These are phyloP conservation scores for Sturnus vulgaris DNA, from an alignment of 2,113 vertebrate species.

Conservation along the genomic window DNA sequence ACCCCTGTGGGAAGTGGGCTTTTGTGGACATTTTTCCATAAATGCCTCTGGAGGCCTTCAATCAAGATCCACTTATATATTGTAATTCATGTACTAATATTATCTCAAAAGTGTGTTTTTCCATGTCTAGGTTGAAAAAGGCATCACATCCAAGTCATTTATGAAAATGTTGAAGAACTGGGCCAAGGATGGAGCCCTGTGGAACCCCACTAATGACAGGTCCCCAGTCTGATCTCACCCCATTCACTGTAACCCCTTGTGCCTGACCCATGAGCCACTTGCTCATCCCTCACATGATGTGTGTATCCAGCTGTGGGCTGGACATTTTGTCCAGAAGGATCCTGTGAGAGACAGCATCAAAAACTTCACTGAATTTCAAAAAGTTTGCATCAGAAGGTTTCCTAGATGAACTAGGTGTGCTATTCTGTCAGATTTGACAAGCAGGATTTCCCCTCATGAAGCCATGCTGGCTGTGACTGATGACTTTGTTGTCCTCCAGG, in stretches of 20 bases:
- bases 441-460: neutral
- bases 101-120: neutral
- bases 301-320: neutral
- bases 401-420: neutral
- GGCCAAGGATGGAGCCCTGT: neutral
- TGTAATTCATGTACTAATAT: neutral
- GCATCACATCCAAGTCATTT: neutral
- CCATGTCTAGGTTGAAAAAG: neutral
- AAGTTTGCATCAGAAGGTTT: neutral
- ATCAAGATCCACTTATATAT: neutral
- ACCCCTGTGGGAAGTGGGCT: too few species aligned
- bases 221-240: neutral
- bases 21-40: neutral
- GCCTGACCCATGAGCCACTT: neutral
- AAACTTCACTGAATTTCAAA: neutral
- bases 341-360: neutral
- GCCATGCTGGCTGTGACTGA: neutral
- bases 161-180: neutral
- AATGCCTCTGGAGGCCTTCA: neutral
- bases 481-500: neutral
- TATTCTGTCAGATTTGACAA: neutral
- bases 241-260: neutral
- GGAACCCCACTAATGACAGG: neutral
- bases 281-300: accelerated
- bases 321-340: neutral